Conservation (phyloP, 2,797 vertebrate genomes). For the Glyptemys insculpta region DNA sequence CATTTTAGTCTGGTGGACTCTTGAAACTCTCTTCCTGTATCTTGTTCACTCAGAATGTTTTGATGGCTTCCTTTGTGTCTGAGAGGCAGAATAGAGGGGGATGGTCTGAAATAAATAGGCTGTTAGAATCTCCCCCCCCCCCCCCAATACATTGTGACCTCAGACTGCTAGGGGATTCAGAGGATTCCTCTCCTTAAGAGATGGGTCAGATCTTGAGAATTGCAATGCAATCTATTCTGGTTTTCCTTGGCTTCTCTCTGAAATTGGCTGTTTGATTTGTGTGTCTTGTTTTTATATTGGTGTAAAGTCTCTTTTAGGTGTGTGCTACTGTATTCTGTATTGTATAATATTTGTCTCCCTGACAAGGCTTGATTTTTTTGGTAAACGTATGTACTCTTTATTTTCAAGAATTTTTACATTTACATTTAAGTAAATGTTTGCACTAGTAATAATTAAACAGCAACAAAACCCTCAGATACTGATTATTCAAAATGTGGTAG, state of each 20-base stretch:
- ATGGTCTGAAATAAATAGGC: neutral
- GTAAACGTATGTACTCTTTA: rapidly evolving
- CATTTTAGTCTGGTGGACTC: neutral
- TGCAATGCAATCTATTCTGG: neutral
- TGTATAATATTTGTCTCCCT: neutral
- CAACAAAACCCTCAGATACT: neutral
- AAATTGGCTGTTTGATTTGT: neutral
- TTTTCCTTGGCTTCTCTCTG: slow-evolving; percentile 17
- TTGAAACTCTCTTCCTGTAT: neutral
- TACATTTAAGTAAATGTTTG: neutral
- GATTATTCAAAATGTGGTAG: neutral
- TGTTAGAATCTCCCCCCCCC: neutral
- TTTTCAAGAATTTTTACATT: neutral
- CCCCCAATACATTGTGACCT: neutral
- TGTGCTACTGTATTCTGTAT: neutral
- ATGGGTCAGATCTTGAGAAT: neutral
- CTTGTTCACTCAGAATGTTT: neutral
- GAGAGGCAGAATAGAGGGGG: neutral
- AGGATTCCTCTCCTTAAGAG: neutral
- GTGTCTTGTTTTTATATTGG: neutral
- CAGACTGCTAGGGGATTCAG: neutral
- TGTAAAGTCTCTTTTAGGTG: neutral
- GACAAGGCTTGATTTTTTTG: neutral
- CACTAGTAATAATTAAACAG: neutral
- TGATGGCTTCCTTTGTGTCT: neutral